Percentiles rank a stretch among this genome's conserved stretches.
phyloP scores from a whole-genome alignment of 2,113 vertebrate genomes.

The Asarcornis scutulata region DNA sequence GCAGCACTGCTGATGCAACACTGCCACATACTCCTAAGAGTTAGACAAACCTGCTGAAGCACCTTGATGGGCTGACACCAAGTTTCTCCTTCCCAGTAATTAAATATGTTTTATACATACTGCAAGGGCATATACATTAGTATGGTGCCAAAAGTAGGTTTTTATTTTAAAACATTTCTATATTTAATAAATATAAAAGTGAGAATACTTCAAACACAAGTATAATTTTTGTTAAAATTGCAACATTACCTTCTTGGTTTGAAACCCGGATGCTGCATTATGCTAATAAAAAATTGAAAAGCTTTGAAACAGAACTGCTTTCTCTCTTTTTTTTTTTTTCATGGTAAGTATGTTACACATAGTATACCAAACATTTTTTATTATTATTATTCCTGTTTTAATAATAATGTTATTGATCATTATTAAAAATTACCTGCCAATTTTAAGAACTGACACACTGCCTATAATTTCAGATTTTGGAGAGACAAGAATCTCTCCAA shows the following conservation, averaged over 20 bases:
- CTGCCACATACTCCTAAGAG: not conserved
- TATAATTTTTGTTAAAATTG: not conserved
- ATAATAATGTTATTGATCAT: not conserved
- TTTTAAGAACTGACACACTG: not conserved
- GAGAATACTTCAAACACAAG: not conserved
- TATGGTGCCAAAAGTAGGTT: not conserved
- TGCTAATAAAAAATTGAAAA: not conserved
- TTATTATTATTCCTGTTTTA: not conserved
- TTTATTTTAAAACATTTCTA: not conserved
- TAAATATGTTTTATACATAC: not conserved
- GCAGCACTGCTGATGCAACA: not conserved
- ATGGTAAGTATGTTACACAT: not conserved
- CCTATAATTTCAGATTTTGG: not conserved
- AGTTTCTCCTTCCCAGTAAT: not conserved
- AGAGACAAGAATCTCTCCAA: not conserved
- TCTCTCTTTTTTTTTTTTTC: not conserved
- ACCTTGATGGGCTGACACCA: not conserved
- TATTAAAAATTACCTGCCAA: not conserved
- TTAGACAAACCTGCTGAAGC: not conserved
- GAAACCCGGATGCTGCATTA: not conserved
- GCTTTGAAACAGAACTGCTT: not conserved
- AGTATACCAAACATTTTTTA: not conserved
- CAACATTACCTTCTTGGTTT: not conserved
- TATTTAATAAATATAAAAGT: not conserved
- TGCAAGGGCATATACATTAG: not conserved